Evolutionary conservation across 2,113 vertebrate species (phyloP).

Genomic region (Eulemur rufifrons): DNA sequence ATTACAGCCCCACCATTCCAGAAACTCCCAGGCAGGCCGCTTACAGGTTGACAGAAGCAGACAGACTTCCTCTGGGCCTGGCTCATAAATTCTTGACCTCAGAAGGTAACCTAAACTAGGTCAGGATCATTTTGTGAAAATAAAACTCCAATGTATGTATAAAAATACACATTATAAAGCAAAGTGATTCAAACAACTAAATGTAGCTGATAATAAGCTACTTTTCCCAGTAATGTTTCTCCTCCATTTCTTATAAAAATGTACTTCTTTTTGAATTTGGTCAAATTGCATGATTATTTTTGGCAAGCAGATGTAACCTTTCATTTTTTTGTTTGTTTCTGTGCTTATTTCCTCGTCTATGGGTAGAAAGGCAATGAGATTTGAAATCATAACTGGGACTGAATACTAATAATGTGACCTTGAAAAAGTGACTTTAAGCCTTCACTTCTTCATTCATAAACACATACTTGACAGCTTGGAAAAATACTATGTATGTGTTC

Average conservation of each 20-base stretch:
- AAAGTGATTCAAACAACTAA: conserved; percentile 2
- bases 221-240: conserved; percentile 13
- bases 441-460: background rate
- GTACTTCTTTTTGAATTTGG: conserved; percentile 15
- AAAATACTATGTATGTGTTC: background rate
- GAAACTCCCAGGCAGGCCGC: background rate
- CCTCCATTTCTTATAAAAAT: conserved; percentile 33
- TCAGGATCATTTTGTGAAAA: background rate
- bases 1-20: background rate
- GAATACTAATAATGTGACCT: conserved; percentile 21
- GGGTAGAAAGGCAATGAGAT: background rate
- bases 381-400: conserved; percentile 18
- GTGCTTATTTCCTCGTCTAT: conserved; percentile 22
- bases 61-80: background rate
- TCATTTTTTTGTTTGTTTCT: background rate
- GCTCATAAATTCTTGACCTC: background rate
- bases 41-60: background rate
- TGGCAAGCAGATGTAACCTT: conserved; percentile 57
- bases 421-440: background rate
- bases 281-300: conserved; percentile 60
- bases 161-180: background rate
- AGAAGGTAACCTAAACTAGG: background rate
- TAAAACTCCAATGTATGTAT: background rate
- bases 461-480: background rate
- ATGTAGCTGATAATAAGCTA: conserved; percentile 15